Base-by-base conservation (phyloP, 92 coral and sea anemone genomes). In the Heteractis magnifica region DNA sequence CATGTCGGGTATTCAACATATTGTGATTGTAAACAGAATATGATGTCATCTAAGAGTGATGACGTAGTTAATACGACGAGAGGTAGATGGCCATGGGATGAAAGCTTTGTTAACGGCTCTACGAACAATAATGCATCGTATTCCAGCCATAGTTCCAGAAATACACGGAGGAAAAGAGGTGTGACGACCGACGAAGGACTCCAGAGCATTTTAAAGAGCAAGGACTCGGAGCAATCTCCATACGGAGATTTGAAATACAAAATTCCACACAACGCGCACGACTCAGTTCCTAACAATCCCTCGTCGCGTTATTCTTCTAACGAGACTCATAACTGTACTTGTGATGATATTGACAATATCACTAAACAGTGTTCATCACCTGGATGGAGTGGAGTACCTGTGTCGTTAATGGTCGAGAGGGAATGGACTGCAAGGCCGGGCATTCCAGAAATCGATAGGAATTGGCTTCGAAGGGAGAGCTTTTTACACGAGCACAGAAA, bases 361-460 rank as follows among this genome's bases (percentile, higher is more conserved):
- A 51, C 51, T 2, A 8, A 49, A 21, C 76, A 49, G 20, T 70
- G 77, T 8, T 49, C 74, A 4, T 50, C 77, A 7, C 51, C 77
- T 18, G 52, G 65, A 10, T 80, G 83, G 74, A 19, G 10, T 10
- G 83, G 55, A 56, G 74, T 64, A 48, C 71, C 71, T 64, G 56
- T 49, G 48, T 71, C 53, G 12, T 44, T 56, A 10, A 4, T 15
- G 48, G 62, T 53, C 16, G 75, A 80, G 55, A 23, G 21, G 76
- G 51, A 62, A 34, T 80, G 83, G 83, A 14, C 44, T 12, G 59
- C 71, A 48, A 80, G 26, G 73, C 49, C 50, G 26, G 10, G 73
- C 26, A 8, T 68, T 62, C 70, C 70, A 10, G 11, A 68, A 68
- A 7, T 8, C 23, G 44, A 26, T 68, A 20, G 11, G 49, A 68